Evolutionary conservation across 2,888 invertebrate species (phyloP).

Genomic region (Iphiclides podalirius): DNA sequence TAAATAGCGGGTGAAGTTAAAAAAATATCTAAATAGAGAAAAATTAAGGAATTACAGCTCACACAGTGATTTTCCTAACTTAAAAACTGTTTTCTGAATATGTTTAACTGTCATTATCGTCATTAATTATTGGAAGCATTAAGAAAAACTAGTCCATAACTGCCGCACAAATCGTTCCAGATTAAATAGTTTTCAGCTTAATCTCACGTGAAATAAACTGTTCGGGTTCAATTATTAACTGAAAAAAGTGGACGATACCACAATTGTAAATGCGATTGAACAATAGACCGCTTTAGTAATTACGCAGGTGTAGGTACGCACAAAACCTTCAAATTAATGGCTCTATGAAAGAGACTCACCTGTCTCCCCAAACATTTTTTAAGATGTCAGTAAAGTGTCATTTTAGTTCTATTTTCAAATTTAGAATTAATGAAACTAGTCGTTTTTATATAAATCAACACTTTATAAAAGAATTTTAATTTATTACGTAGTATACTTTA

Average conservation of each 20-base stretch:
- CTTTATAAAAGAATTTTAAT: no score
- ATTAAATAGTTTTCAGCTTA: constrained; percentile 46
- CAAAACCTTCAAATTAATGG: constrained; percentile 41
- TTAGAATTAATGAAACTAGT: neutral
- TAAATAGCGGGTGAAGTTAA: constrained; percentile 61
- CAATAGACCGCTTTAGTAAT: constrained; percentile 46
- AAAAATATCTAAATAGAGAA: no score
- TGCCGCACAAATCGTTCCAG: no score
- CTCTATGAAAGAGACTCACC: constrained; percentile 6
- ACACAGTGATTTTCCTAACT: no score
- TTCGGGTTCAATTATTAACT: constrained; percentile 41
- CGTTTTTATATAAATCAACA: no score
- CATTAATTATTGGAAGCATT: no score
- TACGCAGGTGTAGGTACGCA: constrained; percentile 42
- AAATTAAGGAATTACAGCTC: no score
- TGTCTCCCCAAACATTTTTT: neutral
- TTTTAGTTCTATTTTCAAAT: neutral
- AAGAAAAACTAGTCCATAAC: no score
- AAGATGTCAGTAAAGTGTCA: neutral
- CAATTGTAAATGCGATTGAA: constrained; percentile 56
- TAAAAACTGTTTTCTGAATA: no score
- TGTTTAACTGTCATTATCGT: no score
- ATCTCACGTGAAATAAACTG: constrained; percentile 51
- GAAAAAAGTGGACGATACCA: constrained; percentile 46
- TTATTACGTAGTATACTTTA: no score